phyloP scores from a whole-genome alignment of 2,797 vertebrate genomes.

The Pipistrellus nathusii region DNA sequence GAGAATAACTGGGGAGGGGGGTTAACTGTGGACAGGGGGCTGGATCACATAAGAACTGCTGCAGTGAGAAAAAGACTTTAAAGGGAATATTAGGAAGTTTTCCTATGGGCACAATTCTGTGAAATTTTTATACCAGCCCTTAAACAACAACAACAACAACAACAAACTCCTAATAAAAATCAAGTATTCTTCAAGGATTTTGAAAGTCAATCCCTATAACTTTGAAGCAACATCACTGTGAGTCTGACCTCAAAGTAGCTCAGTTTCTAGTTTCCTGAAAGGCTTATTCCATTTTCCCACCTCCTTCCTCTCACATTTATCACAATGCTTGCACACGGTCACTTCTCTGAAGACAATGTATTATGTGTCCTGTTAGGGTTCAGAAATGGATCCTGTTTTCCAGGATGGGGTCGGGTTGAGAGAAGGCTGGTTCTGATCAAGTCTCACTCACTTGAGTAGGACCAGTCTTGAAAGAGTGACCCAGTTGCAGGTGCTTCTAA shows the following conservation, averaged over 20 bases:
- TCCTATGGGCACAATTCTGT: neutral
- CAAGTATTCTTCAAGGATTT: neutral
- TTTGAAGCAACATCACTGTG: neutral
- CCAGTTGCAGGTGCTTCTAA: neutral
- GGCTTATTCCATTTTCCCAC: too few species aligned
- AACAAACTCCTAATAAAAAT: neutral
- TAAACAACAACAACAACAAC: too few species aligned
- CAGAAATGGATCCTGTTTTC: neutral
- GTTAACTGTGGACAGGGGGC: neutral
- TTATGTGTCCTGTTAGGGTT: neutral
- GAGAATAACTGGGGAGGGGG: neutral
- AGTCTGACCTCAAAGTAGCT: neutral
- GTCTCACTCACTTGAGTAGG: neutral
- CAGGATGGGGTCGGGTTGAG: neutral
- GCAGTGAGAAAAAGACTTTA: neutral
- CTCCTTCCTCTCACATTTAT: neutral
- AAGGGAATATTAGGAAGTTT: conserved; percentile 9
- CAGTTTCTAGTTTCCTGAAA: neutral
- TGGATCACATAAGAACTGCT: neutral
- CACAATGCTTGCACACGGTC: neutral
- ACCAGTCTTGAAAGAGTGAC: neutral
- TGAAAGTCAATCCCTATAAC: neutral
- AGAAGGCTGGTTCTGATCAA: neutral
- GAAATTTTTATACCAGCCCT: neutral
- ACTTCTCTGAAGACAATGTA: neutral